phyloP scores from a whole-genome alignment of 2,888 invertebrate species.

The Melinopterus prodromus region DNA sequence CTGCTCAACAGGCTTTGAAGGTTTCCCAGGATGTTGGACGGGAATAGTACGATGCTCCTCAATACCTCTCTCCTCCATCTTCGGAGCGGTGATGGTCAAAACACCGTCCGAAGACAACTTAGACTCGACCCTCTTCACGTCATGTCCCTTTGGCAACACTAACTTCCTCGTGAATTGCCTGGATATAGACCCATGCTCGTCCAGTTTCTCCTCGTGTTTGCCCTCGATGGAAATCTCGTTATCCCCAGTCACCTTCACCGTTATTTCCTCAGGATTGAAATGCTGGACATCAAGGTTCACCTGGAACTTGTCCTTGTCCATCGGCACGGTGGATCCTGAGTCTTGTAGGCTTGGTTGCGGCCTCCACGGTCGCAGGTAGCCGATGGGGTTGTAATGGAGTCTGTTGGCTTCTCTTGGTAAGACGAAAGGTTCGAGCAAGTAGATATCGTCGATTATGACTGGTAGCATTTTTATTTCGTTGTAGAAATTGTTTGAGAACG shows the following conservation, averaged over 20 bases:
- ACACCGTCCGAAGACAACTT: conserved; percentile 80
- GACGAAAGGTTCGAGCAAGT: conserved; percentile 51
- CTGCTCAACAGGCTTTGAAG: conserved; percentile 45
- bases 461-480: conserved; percentile 28
- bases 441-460: conserved; percentile 29
- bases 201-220: conserved; percentile 78
- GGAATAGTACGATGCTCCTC: conserved; percentile 61
- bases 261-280: conserved; percentile 80
- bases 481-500: background rate
- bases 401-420: conserved; percentile 36
- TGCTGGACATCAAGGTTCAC: conserved; percentile 80
- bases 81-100: conserved; percentile 73
- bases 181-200: conserved; percentile 78
- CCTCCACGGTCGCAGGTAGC: conserved; percentile 59
- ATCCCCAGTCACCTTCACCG: conserved; percentile 75
- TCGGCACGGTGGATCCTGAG: conserved; percentile 64
- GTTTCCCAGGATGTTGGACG: conserved; percentile 57
- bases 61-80: conserved; percentile 50
- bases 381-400: background rate
- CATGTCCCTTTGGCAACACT: conserved; percentile 76
- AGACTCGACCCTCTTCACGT: conserved; percentile 75
- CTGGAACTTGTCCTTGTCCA: conserved; percentile 74
- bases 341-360: conserved; percentile 67
- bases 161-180: conserved; percentile 81
- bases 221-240: conserved; percentile 77